Conservation (phyloP, 1,140 invertebrate genomes). For the Listronotus oregonensis region DNA sequence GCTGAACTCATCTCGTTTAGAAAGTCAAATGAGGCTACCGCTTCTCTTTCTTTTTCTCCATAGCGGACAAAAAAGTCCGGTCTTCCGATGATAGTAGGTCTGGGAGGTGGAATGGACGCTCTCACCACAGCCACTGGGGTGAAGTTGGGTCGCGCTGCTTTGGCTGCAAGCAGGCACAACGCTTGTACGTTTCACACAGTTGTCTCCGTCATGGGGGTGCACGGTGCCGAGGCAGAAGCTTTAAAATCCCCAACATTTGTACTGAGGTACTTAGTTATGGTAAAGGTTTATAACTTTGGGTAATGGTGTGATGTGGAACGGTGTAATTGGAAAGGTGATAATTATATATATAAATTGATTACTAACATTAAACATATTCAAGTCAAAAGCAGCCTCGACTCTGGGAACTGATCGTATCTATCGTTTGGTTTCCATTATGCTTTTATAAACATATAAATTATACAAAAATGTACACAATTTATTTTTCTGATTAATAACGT, state of each 20-base stretch:
- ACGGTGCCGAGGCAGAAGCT: slow-evolving; percentile 55
- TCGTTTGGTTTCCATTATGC: too few species aligned
- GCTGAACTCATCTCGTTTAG: slow-evolving; percentile 69
- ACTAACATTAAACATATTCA: too few species aligned
- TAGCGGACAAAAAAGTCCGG: slow-evolving; percentile 76
- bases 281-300: neutral
- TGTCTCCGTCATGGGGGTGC: slow-evolving; percentile 56
- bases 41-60: slow-evolving; percentile 76
- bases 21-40: slow-evolving; percentile 79
- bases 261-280: slow-evolving; percentile 42
- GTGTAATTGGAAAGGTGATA: neutral
- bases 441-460: too few species aligned
- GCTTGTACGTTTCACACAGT: slow-evolving; percentile 46
- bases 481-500: too few species aligned
- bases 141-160: slow-evolving; percentile 63
- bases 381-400: too few species aligned
- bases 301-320: neutral
- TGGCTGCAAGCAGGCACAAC: slow-evolving; percentile 58
- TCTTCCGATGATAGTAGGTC: slow-evolving; percentile 74
- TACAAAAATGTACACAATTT: too few species aligned
- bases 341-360: too few species aligned
- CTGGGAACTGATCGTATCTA: too few species aligned
- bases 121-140: slow-evolving; percentile 57
- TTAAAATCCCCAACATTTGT: slow-evolving; percentile 55
- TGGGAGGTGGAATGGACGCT: slow-evolving; percentile 46